These are phyloP conservation scores for Aspidiotus rigidus DNA, from an alignment of 2,888 invertebrate genomes.

Conservation along the genomic window DNA sequence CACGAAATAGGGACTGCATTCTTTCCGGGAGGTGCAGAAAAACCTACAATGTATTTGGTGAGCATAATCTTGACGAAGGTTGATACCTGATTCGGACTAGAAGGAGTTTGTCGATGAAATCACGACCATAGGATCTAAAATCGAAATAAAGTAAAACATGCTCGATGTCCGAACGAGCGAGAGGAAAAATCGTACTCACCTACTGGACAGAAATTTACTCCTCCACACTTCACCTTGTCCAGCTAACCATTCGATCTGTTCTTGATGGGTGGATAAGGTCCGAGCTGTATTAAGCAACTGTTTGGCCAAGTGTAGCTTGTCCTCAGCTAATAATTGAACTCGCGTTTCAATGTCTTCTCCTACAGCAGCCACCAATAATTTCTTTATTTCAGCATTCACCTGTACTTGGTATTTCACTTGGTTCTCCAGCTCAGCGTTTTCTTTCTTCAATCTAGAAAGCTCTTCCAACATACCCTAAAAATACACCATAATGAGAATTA, in stretches of 20 bases:
- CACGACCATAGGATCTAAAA: too few species aligned
- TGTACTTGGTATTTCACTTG: conserved; percentile 80
- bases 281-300: conserved; percentile 77
- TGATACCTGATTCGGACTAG: too few species aligned
- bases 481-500: conserved; percentile 3
- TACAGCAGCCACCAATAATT: conserved; percentile 84
- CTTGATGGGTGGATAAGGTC: conserved; percentile 77
- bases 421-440: conserved; percentile 63
- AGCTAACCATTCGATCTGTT: conserved; percentile 84
- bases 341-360: conserved; percentile 86
- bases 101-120: too few species aligned
- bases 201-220: conserved; percentile 89
- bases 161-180: too few species aligned
- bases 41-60: too few species aligned
- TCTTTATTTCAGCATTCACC: conserved; percentile 86
- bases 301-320: conserved; percentile 77
- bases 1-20: too few species aligned
- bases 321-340: conserved; percentile 83
- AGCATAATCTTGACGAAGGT: too few species aligned
- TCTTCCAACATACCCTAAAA: conserved; percentile 48
- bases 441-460: conserved; percentile 54
- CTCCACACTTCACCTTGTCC: conserved; percentile 95
- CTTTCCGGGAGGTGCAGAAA: too few species aligned
- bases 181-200: conserved; percentile 47
- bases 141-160: too few species aligned